Conservation (phyloP, 1,140 invertebrate species). For the Venturia canescens region DNA sequence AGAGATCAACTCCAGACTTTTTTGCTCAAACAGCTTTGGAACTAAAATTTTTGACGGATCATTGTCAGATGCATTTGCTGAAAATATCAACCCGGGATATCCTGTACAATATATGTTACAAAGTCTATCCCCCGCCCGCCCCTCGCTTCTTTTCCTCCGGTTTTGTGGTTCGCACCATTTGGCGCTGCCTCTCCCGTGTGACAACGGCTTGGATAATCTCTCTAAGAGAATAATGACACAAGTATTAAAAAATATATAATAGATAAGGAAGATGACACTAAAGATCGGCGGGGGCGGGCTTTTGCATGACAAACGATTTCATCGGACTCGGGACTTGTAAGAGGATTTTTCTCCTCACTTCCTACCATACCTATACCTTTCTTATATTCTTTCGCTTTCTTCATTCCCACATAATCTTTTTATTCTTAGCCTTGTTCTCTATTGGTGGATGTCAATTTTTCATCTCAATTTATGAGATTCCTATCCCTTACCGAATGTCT, state of each 20-base stretch:
- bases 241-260: not conserved
- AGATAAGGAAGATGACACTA: not conserved
- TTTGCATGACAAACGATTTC: conserved; percentile 7
- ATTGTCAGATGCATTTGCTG: too few relatives aligned
- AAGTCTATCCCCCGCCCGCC: not conserved
- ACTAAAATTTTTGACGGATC: too few relatives aligned
- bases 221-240: not conserved
- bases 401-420: not conserved
- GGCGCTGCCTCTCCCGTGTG: not conserved
- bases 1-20: too few relatives aligned
- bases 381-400: not conserved
- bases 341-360: not conserved
- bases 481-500: not conserved
- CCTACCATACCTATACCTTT: too few relatives aligned
- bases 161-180: not conserved
- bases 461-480: conserved; percentile 11
- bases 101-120: too few relatives aligned
- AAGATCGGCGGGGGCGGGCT: too few relatives aligned
- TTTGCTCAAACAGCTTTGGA: too few relatives aligned
- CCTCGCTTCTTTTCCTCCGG: not conserved
- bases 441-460: not conserved
- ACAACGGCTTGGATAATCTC: not conserved
- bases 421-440: not conserved
- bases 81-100: too few relatives aligned
- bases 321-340: not conserved